A percentile compares a stretch with the other conserved stretches of the same genome.
phyloP scores from a whole-genome alignment of 1,140 invertebrate genomes.

The Rhyacophila brunnea region DNA sequence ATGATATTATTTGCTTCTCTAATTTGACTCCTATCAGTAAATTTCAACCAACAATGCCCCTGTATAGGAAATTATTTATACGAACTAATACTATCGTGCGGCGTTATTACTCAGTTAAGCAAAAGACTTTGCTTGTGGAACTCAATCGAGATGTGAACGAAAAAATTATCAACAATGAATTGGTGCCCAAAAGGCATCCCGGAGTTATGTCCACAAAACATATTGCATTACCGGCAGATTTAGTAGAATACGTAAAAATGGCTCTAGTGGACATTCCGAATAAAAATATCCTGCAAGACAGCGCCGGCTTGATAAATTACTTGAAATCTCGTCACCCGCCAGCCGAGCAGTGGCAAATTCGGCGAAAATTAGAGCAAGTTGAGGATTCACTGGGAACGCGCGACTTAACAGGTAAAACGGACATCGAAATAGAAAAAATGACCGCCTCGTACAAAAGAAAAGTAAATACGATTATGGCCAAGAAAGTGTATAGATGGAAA shows the following conservation, averaged over 20 bases:
- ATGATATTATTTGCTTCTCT: too few relatives aligned
- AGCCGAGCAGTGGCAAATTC: constrained; percentile 57
- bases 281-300: constrained; percentile 53
- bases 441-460: constrained; percentile 40
- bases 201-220: constrained; percentile 56
- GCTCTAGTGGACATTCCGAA: constrained; percentile 57
- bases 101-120: constrained; percentile 16
- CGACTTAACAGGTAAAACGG: constrained; percentile 39
- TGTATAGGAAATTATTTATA: background rate
- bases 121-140: constrained; percentile 12
- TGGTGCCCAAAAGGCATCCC: constrained; percentile 69
- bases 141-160: constrained; percentile 41
- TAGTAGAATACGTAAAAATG: constrained; percentile 55
- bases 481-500: constrained; percentile 68
- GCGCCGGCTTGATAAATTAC: constrained; percentile 58
- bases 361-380: constrained; percentile 43
- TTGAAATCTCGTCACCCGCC: constrained; percentile 62
- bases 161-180: constrained; percentile 55
- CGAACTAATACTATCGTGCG: background rate
- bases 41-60: background rate
- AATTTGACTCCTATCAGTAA: too few relatives aligned
- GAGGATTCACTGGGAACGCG: constrained; percentile 40
- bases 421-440: constrained; percentile 37
- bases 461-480: constrained; percentile 42
- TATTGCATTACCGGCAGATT: constrained; percentile 57